Conservation (phyloP, 2,113 vertebrate species). For the Oceanodroma tethys region DNA sequence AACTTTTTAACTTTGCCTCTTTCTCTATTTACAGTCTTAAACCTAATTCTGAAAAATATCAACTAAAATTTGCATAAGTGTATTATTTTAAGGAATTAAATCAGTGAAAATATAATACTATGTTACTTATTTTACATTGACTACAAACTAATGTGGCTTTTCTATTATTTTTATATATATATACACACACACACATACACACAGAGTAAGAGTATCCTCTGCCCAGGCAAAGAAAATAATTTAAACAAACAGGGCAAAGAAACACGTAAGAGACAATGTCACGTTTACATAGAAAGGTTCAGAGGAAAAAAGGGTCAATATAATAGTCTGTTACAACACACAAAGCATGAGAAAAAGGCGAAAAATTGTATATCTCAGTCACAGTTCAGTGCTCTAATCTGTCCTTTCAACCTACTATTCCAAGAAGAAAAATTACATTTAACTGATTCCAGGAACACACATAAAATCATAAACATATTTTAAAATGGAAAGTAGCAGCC, state of each 20-base stretch:
- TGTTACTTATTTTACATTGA: not conserved
- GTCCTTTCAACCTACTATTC: not conserved
- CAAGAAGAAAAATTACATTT: not conserved
- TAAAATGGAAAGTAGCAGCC: not conserved
- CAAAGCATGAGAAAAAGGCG: not conserved
- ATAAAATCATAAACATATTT: not conserved
- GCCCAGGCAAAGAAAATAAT: not conserved
- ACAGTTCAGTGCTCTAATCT: not conserved
- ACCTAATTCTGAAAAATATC: not conserved
- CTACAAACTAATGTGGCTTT: not conserved
- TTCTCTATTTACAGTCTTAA: not conserved
- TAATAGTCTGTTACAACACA: not conserved
- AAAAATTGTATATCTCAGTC: not conserved
- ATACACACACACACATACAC: rapidly evolving
- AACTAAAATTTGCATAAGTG: not conserved
- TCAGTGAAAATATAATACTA: not conserved
- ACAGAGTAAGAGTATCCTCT: not conserved
- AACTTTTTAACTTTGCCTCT: not conserved
- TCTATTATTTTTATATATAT: no score
- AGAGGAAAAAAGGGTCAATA: not conserved
- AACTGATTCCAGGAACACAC: not conserved
- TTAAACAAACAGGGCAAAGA: not conserved
- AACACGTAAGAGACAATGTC: not conserved
- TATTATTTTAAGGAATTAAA: not conserved
- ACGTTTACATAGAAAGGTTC: not conserved